Evolutionary conservation across 2,888 invertebrate genomes (phyloP), one percentile per base, ranked within the genome.

Genomic region (Hydropsyche betteni): DNA sequence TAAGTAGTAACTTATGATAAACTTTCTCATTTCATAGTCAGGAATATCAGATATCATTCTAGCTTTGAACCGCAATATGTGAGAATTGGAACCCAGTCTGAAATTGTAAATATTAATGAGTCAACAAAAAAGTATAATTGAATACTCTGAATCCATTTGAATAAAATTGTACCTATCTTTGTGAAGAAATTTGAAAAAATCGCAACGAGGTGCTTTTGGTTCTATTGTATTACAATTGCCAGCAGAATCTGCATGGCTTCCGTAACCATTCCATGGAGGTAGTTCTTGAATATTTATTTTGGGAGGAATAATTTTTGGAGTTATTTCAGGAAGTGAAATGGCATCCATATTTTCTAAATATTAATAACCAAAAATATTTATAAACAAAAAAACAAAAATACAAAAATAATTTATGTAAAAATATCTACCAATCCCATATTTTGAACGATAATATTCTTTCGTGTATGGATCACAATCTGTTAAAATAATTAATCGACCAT

Each of bases 201-300:
- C 93, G 7, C 89, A 87, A 80, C 91, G 90, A 0, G 94, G 94
- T 1, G 94, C 87, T 82, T 93, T 93, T 0, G 94, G 94, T 80
- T 93, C 90, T 0, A 97, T 91, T 0, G 92, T 91, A 69, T 91
- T 89, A 82, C 96, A 96, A 82, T 96, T 96, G 80, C 93, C 93
- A 7, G 95, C 93, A 0, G 96, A 96, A 83, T 97, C 97, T 78
- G 95, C 95, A 82, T 94, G 93, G 0, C 92, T 91, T 0, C 97
- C 97, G 84, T 92, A 96, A 3, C 97, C 97, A 82, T 96, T 97
- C 90, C 94, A 97, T 0, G 96, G 96, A 0, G 97, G 96, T 64
- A 93, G 82, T 80, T 7, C 75, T 73, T n/a, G 78, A 76, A 8
- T 51, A 12, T 10, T 7, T 8, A 85, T 77, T 70, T 83, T 82